A percentile compares a stretch with the other conserved stretches of the same genome.
These are phyloP conservation scores for Mormyrus lacerda DNA, from an alignment of 2,113 vertebrate species.

Conservation along the genomic window DNA sequence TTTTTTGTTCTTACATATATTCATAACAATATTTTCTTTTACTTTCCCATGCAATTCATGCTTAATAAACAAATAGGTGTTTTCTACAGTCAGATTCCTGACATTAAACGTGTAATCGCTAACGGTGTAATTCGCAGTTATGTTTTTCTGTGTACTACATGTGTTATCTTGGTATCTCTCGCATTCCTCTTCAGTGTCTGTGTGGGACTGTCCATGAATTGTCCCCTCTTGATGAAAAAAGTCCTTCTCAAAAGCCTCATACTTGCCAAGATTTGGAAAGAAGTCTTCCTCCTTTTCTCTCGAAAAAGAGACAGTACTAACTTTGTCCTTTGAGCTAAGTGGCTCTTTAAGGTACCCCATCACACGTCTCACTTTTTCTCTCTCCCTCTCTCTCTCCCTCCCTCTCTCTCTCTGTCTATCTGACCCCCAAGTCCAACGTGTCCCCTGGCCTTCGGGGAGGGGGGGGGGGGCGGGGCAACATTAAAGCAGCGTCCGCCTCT, in stretches of 20 bases:
- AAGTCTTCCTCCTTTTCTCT: not conserved
- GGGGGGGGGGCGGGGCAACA: too few relatives aligned
- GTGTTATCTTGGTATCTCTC: conserved; percentile 6
- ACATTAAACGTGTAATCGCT: conserved; percentile 22
- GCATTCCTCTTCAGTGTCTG: conserved; percentile 12
- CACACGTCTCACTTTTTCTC: not conserved
- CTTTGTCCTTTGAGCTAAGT: conserved; percentile 1
- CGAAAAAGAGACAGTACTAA: conserved; percentile 8
- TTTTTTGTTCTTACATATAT: conserved; percentile 48
- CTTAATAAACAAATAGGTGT: conserved; percentile 57
- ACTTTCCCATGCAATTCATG: conserved; percentile 78
- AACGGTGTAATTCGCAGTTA: conserved; percentile 21
- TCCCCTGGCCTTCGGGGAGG: conserved; percentile 20
- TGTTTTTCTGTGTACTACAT: conserved; percentile 13
- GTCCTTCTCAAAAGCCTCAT: conserved; percentile 3
- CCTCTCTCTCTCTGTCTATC: conserved; percentile 3
- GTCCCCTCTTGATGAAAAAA: conserved; percentile 10
- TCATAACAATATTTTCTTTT: conserved; percentile 62
- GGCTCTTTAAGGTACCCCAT: conserved; percentile 1
- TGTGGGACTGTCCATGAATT: conserved; percentile 22
- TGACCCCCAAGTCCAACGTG: conserved; percentile 13
- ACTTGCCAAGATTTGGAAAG: not conserved
- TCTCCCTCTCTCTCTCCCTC: not conserved
- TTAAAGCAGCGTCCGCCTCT: conserved; percentile 59
- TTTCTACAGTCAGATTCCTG: conserved; percentile 59